Evolutionary conservation across 2,113 vertebrate genomes (phyloP).

Genomic region (Peromyscus polionotus): DNA sequence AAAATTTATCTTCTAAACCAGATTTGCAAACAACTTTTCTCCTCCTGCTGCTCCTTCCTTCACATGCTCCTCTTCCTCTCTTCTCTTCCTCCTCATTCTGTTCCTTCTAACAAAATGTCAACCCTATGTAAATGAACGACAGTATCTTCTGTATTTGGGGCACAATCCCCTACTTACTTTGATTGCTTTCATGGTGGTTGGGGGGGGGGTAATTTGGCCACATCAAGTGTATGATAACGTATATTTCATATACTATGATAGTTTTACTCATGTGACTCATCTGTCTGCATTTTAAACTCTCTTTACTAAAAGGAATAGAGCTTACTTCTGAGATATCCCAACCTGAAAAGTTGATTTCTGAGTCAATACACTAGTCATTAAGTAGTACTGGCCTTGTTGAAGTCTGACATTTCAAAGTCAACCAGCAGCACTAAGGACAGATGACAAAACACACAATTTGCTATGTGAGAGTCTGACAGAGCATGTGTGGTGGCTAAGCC

Average conservation of each 20-base stretch:
- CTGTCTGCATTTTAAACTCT: slow-evolving; percentile 28
- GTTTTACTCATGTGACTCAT: not conserved
- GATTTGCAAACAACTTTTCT: not conserved
- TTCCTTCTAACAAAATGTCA: not conserved
- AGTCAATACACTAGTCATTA: not conserved
- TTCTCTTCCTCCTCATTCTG: not conserved
- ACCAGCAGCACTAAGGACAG: slow-evolving; percentile 2
- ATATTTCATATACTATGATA: not conserved
- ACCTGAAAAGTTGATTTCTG: not conserved
- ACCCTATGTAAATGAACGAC: not conserved
- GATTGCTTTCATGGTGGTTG: not conserved
- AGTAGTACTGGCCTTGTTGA: not conserved
- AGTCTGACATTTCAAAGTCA: slow-evolving; percentile 49
- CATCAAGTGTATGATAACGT: not conserved
- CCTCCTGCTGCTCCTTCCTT: not conserved
- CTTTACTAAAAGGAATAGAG: not conserved
- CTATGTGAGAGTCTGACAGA: not conserved
- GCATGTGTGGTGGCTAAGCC: not conserved
- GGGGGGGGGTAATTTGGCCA: not conserved
- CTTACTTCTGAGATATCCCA: slow-evolving; percentile 47
- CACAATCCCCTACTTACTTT: not conserved
- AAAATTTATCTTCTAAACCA: slow-evolving; percentile 24
- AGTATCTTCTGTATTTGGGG: not conserved
- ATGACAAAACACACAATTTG: slow-evolving; percentile 42
- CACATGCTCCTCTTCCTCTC: not conserved